Evolutionary conservation across 2,888 invertebrate genomes (phyloP).

Genomic region (Pasiphila rectangulata): DNA sequence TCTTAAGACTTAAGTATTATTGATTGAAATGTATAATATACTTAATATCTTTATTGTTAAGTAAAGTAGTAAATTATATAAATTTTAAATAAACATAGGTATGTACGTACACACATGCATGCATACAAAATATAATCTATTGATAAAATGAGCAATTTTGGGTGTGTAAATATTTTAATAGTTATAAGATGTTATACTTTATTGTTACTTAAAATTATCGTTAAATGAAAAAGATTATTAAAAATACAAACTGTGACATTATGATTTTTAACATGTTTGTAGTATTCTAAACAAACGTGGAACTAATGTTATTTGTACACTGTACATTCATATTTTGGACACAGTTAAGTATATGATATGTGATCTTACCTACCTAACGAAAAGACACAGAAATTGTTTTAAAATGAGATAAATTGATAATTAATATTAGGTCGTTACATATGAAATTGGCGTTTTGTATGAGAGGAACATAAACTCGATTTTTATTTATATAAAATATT

Average conservation of each 20-base stretch:
- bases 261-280: constrained; percentile 35
- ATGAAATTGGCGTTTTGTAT: no score
- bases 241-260: constrained; percentile 42
- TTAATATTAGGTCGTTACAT: no score
- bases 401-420: no score
- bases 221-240: constrained; percentile 59
- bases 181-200: constrained; percentile 52
- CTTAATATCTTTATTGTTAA: constrained; percentile 40
- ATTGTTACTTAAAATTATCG: constrained; percentile 74
- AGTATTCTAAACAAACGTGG: neutral
- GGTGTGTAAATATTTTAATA: constrained; percentile 67
- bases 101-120: constrained; percentile 32
- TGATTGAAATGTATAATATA: constrained; percentile 62
- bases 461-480: no score
- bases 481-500: no score
- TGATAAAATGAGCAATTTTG: constrained; percentile 67
- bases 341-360: constrained; percentile 33
- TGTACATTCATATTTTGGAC: neutral
- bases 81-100: constrained; percentile 20
- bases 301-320: neutral
- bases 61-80: constrained; percentile 46
- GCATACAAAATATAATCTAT: constrained; percentile 28
- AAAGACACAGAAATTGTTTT: neutral
- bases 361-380: constrained; percentile 10
- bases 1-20: constrained; percentile 62